Percentiles rank a stretch among this genome's conserved stretches.
Conservation (phyloP, 2,888 invertebrate species). For the Ochropleura plecta region DNA sequence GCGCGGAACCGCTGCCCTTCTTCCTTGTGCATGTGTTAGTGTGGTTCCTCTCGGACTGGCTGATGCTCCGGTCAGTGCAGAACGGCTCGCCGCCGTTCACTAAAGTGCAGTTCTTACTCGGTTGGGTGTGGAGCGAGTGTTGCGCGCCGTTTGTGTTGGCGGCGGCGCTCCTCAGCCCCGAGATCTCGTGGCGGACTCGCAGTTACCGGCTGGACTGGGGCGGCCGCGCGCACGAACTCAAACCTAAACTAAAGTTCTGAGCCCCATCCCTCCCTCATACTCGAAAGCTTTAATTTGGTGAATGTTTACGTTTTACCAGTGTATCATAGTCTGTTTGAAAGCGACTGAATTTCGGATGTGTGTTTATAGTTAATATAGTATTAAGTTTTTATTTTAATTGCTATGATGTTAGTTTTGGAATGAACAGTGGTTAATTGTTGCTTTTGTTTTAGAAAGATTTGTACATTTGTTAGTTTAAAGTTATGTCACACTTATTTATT, state of each 20-base stretch:
- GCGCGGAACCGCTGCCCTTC: constrained; percentile 97
- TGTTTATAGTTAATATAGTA: constrained; percentile 75
- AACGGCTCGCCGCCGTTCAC: constrained; percentile 98
- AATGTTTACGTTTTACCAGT: constrained; percentile 73
- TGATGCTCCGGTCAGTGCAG: constrained; percentile 96
- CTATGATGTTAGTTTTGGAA: constrained; percentile 67
- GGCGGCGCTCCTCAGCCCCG: constrained; percentile 96
- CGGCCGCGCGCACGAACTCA: constrained; percentile 97
- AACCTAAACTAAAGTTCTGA: constrained; percentile 93
- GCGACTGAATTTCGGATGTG: constrained; percentile 70
- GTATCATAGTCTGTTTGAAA: constrained; percentile 65
- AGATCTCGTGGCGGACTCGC: constrained; percentile 98
- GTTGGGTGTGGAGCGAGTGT: constrained; percentile 98
- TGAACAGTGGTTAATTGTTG: constrained; percentile 76
- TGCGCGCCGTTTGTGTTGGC: constrained; percentile 97
- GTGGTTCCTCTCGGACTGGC: constrained; percentile 99
- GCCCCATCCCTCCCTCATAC: constrained; percentile 71
- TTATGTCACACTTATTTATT: constrained; percentile 66
- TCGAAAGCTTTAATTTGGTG: constrained; percentile 86
- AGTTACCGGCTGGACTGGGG: constrained; percentile 98
- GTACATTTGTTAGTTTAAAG: constrained; percentile 78
- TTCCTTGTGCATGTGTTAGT: constrained; percentile 97
- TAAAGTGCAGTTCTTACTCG: constrained; percentile 98
- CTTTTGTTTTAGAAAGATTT: constrained; percentile 87
- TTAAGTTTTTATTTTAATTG: constrained; percentile 84